A percentile compares a stretch with the other conserved stretches of the same genome.
Evolutionary conservation across 2,113 vertebrate genomes (phyloP).

Genomic region (Piaya cayana): DNA sequence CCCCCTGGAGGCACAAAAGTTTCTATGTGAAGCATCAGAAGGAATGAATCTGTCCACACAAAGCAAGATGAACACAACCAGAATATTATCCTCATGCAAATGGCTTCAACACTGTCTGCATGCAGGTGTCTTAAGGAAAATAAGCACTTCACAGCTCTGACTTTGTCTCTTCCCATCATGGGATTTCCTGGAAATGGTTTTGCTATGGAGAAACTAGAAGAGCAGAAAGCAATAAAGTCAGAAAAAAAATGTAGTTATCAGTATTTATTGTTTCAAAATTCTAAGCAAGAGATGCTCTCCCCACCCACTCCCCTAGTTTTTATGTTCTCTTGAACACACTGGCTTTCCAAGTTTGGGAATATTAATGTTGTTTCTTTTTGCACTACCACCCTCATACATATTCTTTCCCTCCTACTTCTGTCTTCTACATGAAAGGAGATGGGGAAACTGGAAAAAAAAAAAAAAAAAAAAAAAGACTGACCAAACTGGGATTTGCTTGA

Average conservation of each 20-base stretch:
- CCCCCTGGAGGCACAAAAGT: not conserved
- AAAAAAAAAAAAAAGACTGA: not conserved
- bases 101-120: not conserved
- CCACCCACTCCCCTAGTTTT: not conserved
- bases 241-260: not conserved
- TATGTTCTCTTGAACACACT: not conserved
- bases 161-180: not conserved
- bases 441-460: not conserved
- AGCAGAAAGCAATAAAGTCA: not conserved
- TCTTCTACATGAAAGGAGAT: not conserved
- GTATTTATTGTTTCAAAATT: not conserved
- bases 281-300: not conserved
- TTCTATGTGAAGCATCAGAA: not conserved
- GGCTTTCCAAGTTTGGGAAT: not conserved
- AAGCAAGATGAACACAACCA: not conserved
- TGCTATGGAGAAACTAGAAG: not conserved
- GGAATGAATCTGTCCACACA: not conserved
- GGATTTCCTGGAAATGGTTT: not conserved
- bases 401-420: not conserved
- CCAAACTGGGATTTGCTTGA: not conserved
- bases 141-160: not conserved
- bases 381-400: not conserved
- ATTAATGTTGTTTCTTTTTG: not conserved
- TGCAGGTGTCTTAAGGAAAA: not conserved
- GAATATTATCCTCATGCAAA: not conserved